Conservation (phyloP, 2,888 invertebrate species). For the Ichneumon xanthorius region DNA sequence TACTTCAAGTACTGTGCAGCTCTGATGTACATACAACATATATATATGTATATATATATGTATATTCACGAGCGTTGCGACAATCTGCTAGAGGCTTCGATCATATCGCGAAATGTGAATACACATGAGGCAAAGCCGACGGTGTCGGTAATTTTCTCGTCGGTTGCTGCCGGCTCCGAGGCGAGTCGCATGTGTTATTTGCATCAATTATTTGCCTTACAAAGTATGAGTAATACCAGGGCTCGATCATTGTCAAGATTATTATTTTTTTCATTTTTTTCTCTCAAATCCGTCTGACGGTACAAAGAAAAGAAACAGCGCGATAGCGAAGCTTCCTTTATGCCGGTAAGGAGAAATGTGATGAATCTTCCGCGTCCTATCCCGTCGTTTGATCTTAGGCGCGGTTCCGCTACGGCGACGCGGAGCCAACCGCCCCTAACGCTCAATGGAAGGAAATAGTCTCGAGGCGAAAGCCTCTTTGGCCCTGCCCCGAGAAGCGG, state of each 20-base stretch:
- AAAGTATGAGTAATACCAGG: background rate
- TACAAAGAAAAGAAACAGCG: background rate
- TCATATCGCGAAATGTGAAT: constrained; percentile 21
- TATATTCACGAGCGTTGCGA: background rate
- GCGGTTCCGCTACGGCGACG: constrained; percentile 10
- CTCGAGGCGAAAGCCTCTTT: background rate
- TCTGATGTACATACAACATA: background rate
- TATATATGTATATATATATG: background rate
- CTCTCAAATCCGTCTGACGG: background rate
- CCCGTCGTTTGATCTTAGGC: constrained; percentile 25
- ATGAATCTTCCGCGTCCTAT: constrained; percentile 16
- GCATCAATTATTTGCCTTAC: constrained; percentile 8
- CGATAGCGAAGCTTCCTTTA: background rate
- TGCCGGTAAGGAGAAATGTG: constrained; percentile 2
- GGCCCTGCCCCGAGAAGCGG: constrained; percentile 15
- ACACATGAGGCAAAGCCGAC: constrained; percentile 16
- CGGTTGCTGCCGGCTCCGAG: background rate
- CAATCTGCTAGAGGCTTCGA: constrained; percentile 10
- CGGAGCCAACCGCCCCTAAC: constrained; percentile 3
- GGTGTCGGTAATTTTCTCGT: constrained; percentile 40
- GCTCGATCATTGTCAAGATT: background rate
- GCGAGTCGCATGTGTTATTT: constrained; percentile 1
- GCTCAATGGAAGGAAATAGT: background rate
- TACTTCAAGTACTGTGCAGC: too few relatives aligned
- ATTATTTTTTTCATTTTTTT: background rate